Evolutionary conservation across 2,888 invertebrate genomes (phyloP).

Genomic region (Mythimna loreyi): DNA sequence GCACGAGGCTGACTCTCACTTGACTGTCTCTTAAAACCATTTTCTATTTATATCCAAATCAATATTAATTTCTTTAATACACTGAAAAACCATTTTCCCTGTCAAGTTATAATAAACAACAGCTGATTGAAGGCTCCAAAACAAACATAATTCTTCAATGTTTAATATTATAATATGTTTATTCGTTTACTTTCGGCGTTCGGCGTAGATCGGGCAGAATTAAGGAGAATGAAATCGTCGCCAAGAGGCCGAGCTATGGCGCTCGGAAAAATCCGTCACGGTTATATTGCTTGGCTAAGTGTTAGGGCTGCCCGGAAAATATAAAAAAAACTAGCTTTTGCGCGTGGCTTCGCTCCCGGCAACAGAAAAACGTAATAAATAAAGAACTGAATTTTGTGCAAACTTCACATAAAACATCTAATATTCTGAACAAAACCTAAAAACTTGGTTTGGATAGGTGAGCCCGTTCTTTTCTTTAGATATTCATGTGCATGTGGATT

Average conservation of each 20-base stretch:
- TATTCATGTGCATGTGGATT: no score
- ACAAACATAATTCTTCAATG: conserved; percentile 26
- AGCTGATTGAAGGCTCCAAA: conserved; percentile 13
- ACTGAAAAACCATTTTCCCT: background rate
- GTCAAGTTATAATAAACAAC: conserved; percentile 26
- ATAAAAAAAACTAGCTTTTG: no score
- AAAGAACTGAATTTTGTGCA: no score
- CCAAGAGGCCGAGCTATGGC: conserved; percentile 8
- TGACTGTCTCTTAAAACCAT: no score
- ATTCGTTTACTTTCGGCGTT: conserved; percentile 24
- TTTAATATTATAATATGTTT: conserved; percentile 49
- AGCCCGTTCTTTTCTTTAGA: no score
- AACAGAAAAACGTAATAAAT: no score
- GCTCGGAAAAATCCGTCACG: conserved; percentile 41
- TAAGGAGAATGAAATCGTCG: conserved; percentile 46
- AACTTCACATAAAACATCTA: no score
- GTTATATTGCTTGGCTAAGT: conserved; percentile 26
- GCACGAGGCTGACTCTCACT: no score
- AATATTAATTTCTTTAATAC: background rate
- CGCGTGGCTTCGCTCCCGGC: no score
- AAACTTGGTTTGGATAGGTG: no score
- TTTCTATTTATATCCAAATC: background rate
- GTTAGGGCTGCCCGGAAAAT: conserved; percentile 27
- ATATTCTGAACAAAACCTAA: no score
- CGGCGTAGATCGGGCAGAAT: conserved; percentile 24